These are phyloP conservation scores for Pagrus major DNA, from an alignment of 2,113 vertebrate species.

Conservation along the genomic window DNA sequence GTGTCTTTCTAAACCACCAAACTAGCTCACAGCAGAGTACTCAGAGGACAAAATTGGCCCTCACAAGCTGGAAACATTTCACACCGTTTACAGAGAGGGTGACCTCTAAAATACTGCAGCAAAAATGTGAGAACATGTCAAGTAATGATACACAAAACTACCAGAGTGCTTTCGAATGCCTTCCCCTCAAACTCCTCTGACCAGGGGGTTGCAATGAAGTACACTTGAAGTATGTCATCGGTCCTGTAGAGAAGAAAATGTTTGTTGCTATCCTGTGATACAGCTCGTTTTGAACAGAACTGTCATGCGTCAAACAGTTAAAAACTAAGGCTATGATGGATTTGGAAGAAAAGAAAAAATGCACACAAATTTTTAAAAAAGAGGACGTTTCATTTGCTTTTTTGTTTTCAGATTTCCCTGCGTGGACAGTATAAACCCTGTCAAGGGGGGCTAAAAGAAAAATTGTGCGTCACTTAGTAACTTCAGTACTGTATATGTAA, in stretches of 20 bases:
- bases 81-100: conserved; percentile 23
- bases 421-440: conserved; percentile 58
- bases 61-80: conserved; percentile 30
- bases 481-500: conserved; percentile 80
- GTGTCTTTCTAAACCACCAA: conserved; percentile 5
- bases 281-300: conserved; percentile 34
- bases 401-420: conserved; percentile 65
- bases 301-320: conserved; percentile 36
- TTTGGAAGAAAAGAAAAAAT: conserved; percentile 12
- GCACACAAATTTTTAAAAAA: conserved; percentile 20
- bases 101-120: conserved; percentile 58
- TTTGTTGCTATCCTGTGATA: conserved; percentile 20
- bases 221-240: conserved; percentile 38
- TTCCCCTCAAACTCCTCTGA: conserved; percentile 32
- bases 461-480: conserved; percentile 81
- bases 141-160: conserved; percentile 30
- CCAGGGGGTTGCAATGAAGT: conserved; percentile 41
- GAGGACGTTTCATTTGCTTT: conserved; percentile 50
- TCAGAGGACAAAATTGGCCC: not conserved
- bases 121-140: conserved; percentile 42
- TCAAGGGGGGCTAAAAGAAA: conserved; percentile 43
- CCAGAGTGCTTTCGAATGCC: conserved; percentile 29
- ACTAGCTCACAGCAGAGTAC: conserved; percentile 4
- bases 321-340: conserved; percentile 66
- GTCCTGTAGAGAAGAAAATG: conserved; percentile 5